Conservation (phyloP, 1,140 invertebrate genomes). For the Chironomus striatipennis region DNA sequence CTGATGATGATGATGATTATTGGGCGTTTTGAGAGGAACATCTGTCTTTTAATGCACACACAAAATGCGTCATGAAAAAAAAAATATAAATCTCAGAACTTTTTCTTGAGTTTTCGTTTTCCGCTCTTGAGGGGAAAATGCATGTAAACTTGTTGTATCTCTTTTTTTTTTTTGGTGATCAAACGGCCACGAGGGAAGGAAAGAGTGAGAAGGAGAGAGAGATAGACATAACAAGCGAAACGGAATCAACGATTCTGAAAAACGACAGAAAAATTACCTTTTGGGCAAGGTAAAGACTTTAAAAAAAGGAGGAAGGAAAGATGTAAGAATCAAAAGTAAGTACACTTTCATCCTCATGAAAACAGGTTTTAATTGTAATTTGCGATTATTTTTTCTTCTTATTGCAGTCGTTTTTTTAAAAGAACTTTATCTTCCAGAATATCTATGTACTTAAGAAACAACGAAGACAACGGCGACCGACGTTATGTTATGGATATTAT, state of each 20-base stretch:
- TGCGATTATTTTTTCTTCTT: constrained; percentile 7
- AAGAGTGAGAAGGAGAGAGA: no score
- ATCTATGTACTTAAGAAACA: neutral
- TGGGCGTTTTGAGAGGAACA: constrained; percentile 1
- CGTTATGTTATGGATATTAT: constrained; percentile 4
- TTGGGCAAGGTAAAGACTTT: constrained; percentile 2
- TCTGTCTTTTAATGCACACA: constrained; percentile 5
- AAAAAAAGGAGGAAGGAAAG: constrained; percentile 6
- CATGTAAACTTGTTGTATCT: neutral
- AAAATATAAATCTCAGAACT: no score
- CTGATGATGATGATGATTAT: neutral
- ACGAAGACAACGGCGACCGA: neutral
- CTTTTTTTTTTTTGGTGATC: neutral
- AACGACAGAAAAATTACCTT: constrained; percentile 11
- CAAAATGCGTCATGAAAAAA: constrained; percentile 19
- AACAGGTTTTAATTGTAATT: constrained; percentile 21
- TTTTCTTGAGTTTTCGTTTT: no score
- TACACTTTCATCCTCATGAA: constrained; percentile 23
- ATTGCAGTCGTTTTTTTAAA: neutral
- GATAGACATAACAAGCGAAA: no score
- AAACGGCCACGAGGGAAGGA: neutral
- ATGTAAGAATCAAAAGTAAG: neutral
- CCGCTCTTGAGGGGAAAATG: neutral
- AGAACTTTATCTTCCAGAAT: neutral
- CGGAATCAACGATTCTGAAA: neutral